phyloP scores from a whole-genome alignment of 2,888 invertebrate species.

The Diarsia rubi region DNA sequence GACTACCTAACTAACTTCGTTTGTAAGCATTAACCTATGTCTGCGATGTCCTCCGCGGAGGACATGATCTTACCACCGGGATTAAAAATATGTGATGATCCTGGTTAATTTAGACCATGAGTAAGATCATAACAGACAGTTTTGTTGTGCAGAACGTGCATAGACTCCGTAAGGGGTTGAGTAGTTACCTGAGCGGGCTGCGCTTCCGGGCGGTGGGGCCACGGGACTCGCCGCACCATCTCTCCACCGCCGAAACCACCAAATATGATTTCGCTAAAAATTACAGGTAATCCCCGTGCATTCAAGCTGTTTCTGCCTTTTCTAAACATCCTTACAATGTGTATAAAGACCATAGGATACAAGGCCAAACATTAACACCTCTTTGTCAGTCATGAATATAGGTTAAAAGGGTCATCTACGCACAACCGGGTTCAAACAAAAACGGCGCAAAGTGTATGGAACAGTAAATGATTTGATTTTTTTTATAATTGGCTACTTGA shows the following conservation, averaged over 20 bases:
- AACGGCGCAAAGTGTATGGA: background rate
- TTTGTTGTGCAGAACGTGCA: slow-evolving; percentile 70
- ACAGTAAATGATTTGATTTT: background rate
- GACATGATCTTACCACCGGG: too few species aligned
- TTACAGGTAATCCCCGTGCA: slow-evolving; percentile 76
- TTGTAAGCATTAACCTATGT: too few species aligned
- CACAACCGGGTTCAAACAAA: background rate
- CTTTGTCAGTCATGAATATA: background rate
- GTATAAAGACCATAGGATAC: background rate
- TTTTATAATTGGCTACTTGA: too few species aligned
- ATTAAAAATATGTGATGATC: too few species aligned
- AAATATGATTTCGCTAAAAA: slow-evolving; percentile 87
- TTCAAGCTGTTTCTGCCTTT: background rate
- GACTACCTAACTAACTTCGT: too few species aligned
- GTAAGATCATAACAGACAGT: background rate
- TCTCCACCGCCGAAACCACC: slow-evolving; percentile 82
- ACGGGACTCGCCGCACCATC: slow-evolving; percentile 72
- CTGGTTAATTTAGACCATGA: too few species aligned
- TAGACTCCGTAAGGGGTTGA: slow-evolving; percentile 78
- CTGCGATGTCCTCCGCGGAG: too few species aligned
- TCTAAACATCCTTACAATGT: background rate
- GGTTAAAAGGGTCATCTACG: background rate
- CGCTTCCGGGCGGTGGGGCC: slow-evolving; percentile 75
- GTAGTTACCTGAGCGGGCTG: slow-evolving; percentile 80
- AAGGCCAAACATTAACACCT: background rate